Base-by-base conservation (phyloP, 2,888 invertebrate genomes). In the Cephus runcator region DNA sequence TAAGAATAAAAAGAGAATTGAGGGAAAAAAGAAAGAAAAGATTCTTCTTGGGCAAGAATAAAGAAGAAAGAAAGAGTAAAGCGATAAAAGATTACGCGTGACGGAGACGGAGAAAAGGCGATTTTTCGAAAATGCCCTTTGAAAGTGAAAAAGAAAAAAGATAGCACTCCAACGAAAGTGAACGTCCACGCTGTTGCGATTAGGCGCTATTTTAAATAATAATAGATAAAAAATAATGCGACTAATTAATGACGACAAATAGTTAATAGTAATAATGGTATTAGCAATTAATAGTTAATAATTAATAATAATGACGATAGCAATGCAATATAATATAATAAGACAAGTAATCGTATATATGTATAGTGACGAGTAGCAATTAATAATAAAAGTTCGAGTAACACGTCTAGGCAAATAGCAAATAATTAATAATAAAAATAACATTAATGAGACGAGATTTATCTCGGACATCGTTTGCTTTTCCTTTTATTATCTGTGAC, bases 231-330 rank as follows among this genome's bases (percentile, higher is more conserved):
- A 74, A 74, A 74, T 34, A 34, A 68, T 73, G 77, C 79, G 79
- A 83, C 78, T 78, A 84, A 81, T 84, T 81, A 84, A 82, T 82
- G 78, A 75, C 73, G 80, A 79, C 75, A 79, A 79, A 71, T 82
- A 81, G 73, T 82, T 80, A 79, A 75, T 40, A 75, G 71, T 81
- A 79, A 75, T 77, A 82, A 76, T 80, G 78, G 74, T 74, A 79
- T 77, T 76, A 79, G 76, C 81, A 79, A 79, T 80, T 78, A 80
- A 77, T 82, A 82, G 79, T 80, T 81, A 80, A 81, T 80, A 82
- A 78, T 83, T 82, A 73, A 82, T 83, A 79, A 81, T 81, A 78
- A 83, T 79, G 76, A 83, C 79, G 79, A 81, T 83, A 81, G 82
- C 82, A 81, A 85, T 85, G 84, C 87, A 85, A 84, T 56, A 56